Evolutionary conservation across 2,888 invertebrate species (phyloP), one percentile per base, ranked within the genome.

Genomic region (Himalopsyche tibetana): DNA sequence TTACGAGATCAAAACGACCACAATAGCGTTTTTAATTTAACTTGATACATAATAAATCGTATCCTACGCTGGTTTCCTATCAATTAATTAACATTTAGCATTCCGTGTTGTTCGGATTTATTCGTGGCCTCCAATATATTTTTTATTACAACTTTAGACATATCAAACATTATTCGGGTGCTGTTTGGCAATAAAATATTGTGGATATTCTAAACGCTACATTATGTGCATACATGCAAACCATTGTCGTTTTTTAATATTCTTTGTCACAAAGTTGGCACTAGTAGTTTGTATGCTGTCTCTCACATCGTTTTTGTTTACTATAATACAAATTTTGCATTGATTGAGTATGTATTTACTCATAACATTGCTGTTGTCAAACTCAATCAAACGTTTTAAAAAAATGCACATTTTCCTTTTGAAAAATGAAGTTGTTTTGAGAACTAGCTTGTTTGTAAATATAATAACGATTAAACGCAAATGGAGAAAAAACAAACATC

Each of bases 1-100:
- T 74, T 74, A 74, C 74, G 74, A 74, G 74, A 74, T 74, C 74
- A 74, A 74, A 74, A 74, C 74, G 15, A 74, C 74, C 74, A 74
- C 74, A 74, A 74, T 74, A 74, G 38, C 74, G 36, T 36, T 74
- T 74, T 74, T 38, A 74, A 74, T 74, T 74, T 74, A 74, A 74
- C 15, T 74, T 74, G 74, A 74, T 74, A 74, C 74, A 74, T 74
- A 36, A 74, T 74, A 74, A 74, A 74, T 74, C 74, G 74, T 36
- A 38, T 36, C 38, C 74, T 36, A 74, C 74, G 38, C 74, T 38
- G 38, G 74, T 15, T 74, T 74, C 74, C 74, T 74, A 74, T 74
- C 74, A 74, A 74, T 74, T 74, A 74, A 74, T 74, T 74, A 74
- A 74, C 9, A 74, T 74, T 28, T 36, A 36, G 74, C 36, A 74